Evolutionary conservation across 2,797 vertebrate species (phyloP).

Genomic region (Octomys mimax): DNA sequence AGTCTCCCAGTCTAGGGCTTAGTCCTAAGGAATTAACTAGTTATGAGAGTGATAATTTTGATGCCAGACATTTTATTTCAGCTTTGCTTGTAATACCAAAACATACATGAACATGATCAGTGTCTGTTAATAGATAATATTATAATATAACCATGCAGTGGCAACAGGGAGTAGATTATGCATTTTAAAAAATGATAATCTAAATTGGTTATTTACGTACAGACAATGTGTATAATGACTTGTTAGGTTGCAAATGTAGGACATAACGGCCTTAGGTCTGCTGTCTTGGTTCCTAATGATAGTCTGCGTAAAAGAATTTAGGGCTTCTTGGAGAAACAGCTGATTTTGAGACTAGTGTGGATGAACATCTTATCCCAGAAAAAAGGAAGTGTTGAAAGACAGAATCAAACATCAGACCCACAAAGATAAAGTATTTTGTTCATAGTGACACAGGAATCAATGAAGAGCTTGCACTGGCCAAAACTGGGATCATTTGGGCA

Average conservation of each 20-base stretch:
- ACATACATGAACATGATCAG: background rate
- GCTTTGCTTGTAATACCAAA: background rate
- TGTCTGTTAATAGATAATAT: background rate
- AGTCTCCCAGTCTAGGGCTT: constrained; percentile 4
- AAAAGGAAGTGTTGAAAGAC: background rate
- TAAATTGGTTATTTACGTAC: background rate
- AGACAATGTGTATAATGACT: constrained; percentile 15
- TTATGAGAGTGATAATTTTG: background rate
- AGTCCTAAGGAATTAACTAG: constrained; percentile 9
- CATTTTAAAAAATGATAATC: background rate
- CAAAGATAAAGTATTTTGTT: background rate
- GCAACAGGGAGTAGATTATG: background rate
- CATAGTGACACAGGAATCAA: background rate
- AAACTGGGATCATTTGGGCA: background rate
- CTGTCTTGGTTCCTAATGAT: background rate
- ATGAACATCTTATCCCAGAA: background rate
- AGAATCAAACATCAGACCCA: too few species aligned
- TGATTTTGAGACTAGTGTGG: background rate
- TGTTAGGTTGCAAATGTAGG: background rate
- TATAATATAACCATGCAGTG: background rate
- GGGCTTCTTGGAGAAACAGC: background rate
- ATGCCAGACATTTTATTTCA: constrained; percentile 2
- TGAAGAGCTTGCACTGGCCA: background rate
- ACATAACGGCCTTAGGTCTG: background rate
- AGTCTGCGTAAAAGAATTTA: background rate